Conservation (phyloP, 2,797 vertebrate species). For the Cetoscarus ocellatus region DNA sequence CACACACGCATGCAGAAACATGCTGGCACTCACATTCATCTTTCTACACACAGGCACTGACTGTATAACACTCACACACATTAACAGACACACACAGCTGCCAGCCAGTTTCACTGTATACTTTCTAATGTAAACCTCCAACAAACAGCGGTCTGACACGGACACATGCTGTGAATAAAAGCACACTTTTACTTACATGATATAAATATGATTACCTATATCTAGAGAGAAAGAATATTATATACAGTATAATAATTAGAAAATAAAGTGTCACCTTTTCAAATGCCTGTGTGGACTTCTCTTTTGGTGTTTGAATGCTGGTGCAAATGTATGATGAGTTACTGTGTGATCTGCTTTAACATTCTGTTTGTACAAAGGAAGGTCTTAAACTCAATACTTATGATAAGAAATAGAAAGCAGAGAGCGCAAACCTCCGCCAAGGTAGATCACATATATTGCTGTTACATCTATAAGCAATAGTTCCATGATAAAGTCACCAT, state of each 20-base stretch:
- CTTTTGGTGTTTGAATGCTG: conserved; percentile 39
- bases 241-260: conserved; percentile 84
- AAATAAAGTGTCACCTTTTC: conserved; percentile 86
- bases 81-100: conserved; percentile 49
- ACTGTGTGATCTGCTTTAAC: not conserved
- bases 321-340: conserved; percentile 8
- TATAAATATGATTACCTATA: conserved; percentile 85
- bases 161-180: conserved; percentile 86
- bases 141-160: conserved; percentile 80
- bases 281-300: conserved; percentile 71
- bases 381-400: no score
- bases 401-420: no score
- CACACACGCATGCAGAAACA: conserved; percentile 63
- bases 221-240: conserved; percentile 81
- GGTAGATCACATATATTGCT: no score
- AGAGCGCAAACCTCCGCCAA: no score
- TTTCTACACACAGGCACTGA: conserved; percentile 59
- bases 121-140: conserved; percentile 82
- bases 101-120: conserved; percentile 81
- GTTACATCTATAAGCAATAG: no score
- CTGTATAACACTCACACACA: conserved; percentile 38
- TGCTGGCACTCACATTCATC: conserved; percentile 67
- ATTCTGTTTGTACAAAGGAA: not conserved
- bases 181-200: conserved; percentile 87
- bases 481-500: no score